Base-by-base conservation (phyloP, 2,888 invertebrate genomes). In the Leptura quadrifasciata region DNA sequence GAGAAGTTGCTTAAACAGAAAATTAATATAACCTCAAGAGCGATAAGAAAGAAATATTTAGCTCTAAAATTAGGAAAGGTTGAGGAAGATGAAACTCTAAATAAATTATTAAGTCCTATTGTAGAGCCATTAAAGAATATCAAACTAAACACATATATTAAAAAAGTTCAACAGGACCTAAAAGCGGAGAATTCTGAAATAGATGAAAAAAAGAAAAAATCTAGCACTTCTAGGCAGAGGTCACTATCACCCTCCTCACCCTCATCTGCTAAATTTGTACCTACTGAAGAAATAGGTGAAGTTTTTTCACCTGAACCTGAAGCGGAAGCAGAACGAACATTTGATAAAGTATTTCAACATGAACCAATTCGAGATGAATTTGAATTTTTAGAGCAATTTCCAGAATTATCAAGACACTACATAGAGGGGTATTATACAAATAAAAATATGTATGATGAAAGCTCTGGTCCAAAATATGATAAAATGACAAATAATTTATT, bases 141-240 rank as follows among this genome's bases (percentile, higher is more conserved):
- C 17, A n/a, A 55, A 55, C 8, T n/a, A 18, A 31, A 31, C 31
- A 31, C 31, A 31, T 5, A 31, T 31, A 31, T 55, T n/a, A 17
- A 55, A n/a, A 55, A 55, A n/a, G 55, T 55, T 55, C n/a, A 55
- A 55, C 8, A 55, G 8, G 8, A 55, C 55, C 55, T n/a, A n/a
- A 55, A 55, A 55, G n/a, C 1, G 12, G 17, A 18, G 8, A 55
- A 18, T 55, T 17, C 18, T 55, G 18, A 55, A 55, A 18, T 55
- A 31, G 31, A 31, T 31, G 8, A 31, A 31, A n/a, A 31, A 8
- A 31, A 31, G 31, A 31, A 31, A 8, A 31, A 8, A 8, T 31
- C 3, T 3, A 8, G 8, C 31, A 3, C 31, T 5, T 31, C 4
- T 31, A 31, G 4, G 31, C 3, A 31, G 31, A 31, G 8, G 31